These are phyloP conservation scores for Chloroceryle amazona DNA, from an alignment of 2,797 vertebrate genomes.

Conservation along the genomic window DNA sequence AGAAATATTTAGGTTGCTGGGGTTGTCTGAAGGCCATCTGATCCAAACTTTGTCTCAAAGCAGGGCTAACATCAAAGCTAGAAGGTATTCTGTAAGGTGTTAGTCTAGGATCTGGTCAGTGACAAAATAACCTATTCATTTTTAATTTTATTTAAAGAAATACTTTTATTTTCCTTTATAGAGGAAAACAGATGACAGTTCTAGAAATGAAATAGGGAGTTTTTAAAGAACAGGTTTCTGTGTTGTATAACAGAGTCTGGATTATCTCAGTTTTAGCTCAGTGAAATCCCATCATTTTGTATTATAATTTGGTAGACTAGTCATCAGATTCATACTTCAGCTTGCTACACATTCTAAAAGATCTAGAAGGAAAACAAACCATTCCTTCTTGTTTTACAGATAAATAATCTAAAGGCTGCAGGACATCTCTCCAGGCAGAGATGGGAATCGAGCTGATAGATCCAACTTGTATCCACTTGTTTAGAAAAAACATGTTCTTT, in stretches of 20 bases:
- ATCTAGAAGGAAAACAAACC: neutral
- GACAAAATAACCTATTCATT: neutral
- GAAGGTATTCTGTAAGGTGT: neutral
- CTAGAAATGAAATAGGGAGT: neutral
- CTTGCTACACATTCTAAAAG: neutral
- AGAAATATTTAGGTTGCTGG: neutral
- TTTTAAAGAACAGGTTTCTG: neutral
- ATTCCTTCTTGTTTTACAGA: neutral
- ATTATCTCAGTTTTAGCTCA: slow-evolving; percentile 27
- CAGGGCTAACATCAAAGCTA: neutral
- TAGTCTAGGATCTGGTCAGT: neutral
- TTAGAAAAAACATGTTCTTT: neutral
- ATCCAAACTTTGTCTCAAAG: neutral
- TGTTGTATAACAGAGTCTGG: slow-evolving; percentile 6
- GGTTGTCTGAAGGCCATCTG: neutral
- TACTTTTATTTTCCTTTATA: neutral
- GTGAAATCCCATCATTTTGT: slow-evolving; percentile 27
- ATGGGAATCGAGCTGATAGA: neutral
- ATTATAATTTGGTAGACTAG: neutral
- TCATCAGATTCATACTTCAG: slow-evolving; percentile 1
- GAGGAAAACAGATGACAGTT: slow-evolving; percentile 37
- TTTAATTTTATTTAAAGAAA: neutral
- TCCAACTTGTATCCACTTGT: neutral
- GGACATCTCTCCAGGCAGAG: neutral
- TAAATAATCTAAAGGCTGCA: neutral